These are phyloP conservation scores for Forbesichthys agassizii DNA, from an alignment of 2,113 vertebrate genomes.

Conservation along the genomic window DNA sequence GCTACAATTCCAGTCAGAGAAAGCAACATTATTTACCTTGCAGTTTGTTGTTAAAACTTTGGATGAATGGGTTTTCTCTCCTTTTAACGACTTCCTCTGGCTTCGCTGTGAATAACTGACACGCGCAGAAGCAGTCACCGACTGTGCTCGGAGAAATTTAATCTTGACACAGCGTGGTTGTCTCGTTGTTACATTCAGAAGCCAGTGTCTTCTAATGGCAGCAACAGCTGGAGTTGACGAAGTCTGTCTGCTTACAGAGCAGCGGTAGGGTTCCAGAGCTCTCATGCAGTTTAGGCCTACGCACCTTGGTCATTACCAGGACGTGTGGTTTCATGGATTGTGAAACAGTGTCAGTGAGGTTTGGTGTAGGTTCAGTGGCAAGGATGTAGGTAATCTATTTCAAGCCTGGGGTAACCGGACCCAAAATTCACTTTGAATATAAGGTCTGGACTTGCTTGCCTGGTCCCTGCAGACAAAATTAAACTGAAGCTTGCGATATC, in stretches of 20 bases:
- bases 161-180: slow-evolving; percentile 37
- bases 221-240: slow-evolving; percentile 73
- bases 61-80: slow-evolving; percentile 34
- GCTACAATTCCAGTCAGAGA: slow-evolving; percentile 4
- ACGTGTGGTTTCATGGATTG: slow-evolving; percentile 2
- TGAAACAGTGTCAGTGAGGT: neutral
- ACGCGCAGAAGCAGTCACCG: slow-evolving; percentile 6
- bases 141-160: slow-evolving; percentile 31
- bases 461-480: too few species aligned
- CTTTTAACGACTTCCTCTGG: slow-evolving; percentile 49
- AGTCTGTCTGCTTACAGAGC: slow-evolving; percentile 63
- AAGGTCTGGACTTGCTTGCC: too few species aligned
- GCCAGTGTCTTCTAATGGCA: slow-evolving; percentile 74
- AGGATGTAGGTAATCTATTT: slow-evolving; percentile 5
- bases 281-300: slow-evolving; percentile 49
- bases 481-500: too few species aligned
- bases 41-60: neutral
- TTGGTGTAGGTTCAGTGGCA: slow-evolving; percentile 1
- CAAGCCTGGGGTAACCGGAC: too few species aligned
- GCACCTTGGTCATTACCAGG: slow-evolving; percentile 59
- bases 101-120: slow-evolving; percentile 24
- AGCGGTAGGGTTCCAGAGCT: slow-evolving; percentile 43
- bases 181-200: slow-evolving; percentile 64
- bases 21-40: slow-evolving; percentile 27
- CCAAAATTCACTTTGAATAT: too few species aligned